These are phyloP conservation scores for Eptatretus burgeri DNA, from an alignment of 2,113 vertebrate genomes.

Conservation along the genomic window DNA sequence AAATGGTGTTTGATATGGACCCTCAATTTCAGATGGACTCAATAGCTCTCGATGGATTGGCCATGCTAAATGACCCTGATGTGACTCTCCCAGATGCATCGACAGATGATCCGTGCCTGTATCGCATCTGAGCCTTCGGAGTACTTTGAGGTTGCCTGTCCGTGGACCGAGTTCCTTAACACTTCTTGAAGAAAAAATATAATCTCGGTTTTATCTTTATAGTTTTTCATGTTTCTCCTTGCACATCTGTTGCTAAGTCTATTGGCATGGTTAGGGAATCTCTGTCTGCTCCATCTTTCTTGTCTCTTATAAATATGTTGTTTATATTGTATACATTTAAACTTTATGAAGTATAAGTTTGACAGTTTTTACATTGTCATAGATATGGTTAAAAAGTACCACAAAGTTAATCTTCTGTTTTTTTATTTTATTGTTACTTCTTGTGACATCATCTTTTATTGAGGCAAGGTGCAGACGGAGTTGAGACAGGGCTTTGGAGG, in stretches of 20 bases:
- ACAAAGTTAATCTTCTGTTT: too few species aligned
- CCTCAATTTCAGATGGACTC: constrained; percentile 38
- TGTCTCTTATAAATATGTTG: too few species aligned
- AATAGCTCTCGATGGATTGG: constrained; percentile 48
- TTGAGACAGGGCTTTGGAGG: too few species aligned
- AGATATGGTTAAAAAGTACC: too few species aligned
- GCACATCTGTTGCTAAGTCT: background rate
- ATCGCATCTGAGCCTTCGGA: constrained; percentile 27
- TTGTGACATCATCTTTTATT: too few species aligned
- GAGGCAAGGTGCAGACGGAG: too few species aligned
- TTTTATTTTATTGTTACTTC: too few species aligned
- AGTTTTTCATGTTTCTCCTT: constrained; percentile 4
- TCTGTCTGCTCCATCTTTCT: too few species aligned
- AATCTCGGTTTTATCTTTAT: background rate
- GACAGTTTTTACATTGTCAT: too few species aligned
- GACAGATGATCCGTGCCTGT: constrained; percentile 28
- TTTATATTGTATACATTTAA: too few species aligned
- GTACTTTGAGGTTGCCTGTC: constrained; percentile 11
- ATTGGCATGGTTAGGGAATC: background rate
- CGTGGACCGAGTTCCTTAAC: background rate
- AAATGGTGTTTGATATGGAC: constrained; percentile 22
- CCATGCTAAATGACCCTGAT: constrained; percentile 47
- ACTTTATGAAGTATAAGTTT: too few species aligned
- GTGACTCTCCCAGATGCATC: constrained; percentile 52
- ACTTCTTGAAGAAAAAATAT: background rate